Percentiles rank a stretch among this genome's conserved stretches.
Conservation (phyloP, 2,113 vertebrate genomes). For the Proteles cristata region DNA sequence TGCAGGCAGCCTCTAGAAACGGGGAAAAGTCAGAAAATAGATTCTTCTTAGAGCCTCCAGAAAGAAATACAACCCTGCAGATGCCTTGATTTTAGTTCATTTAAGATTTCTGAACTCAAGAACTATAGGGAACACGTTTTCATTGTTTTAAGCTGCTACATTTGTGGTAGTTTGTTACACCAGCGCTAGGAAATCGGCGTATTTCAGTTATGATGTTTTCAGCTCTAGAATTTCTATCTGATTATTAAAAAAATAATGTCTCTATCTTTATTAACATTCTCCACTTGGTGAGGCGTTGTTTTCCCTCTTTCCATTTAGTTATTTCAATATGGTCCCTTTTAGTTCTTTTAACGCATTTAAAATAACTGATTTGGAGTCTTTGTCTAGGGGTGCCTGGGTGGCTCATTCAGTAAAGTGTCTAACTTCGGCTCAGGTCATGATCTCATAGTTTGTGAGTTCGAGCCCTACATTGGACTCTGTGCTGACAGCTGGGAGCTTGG, state of each 20-base stretch:
- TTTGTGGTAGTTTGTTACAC: neutral
- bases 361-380: neutral
- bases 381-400: neutral
- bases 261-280: neutral
- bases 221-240: neutral
- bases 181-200: neutral
- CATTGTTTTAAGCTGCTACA: neutral
- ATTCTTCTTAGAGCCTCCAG: neutral
- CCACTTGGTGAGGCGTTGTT: neutral
- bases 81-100: neutral
- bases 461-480: no score
- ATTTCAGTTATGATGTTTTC: neutral
- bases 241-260: neutral
- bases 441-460: no score
- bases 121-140: neutral
- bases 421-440: no score
- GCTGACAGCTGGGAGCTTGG: no score
- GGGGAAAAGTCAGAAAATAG: neutral
- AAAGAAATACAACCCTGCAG: neutral
- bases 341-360: neutral
- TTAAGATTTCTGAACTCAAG: neutral
- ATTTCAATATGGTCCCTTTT: neutral
- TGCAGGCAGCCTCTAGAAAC: neutral
- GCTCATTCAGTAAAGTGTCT: no score
- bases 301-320: neutral